These are phyloP conservation scores for Piezodorus guildinii DNA, from an alignment of 1,140 invertebrate species.

Conservation along the genomic window DNA sequence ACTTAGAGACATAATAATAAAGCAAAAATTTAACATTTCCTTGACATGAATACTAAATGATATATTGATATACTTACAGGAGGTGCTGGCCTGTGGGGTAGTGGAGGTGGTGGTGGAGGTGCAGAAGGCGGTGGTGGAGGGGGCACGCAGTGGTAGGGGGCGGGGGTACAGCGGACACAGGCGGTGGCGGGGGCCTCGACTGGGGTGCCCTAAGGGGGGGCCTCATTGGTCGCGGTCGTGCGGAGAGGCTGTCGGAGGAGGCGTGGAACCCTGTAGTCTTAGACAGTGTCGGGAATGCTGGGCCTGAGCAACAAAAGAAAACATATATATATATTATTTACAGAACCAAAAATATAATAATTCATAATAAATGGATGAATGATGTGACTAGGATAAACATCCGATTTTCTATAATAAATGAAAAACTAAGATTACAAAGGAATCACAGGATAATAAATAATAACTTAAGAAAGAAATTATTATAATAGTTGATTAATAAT, in stretches of 20 bases:
- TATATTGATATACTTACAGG: slow-evolving; percentile 21
- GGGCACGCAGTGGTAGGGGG: slow-evolving; percentile 34
- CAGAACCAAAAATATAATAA: no score
- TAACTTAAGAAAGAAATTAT: no score
- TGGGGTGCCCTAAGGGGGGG: slow-evolving; percentile 35
- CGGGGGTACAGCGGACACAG: slow-evolving; percentile 28
- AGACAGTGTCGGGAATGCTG: slow-evolving; percentile 20
- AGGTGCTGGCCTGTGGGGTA: slow-evolving; percentile 17
- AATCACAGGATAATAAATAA: no score
- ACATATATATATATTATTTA: no score
- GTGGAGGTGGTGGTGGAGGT: slow-evolving; percentile 29
- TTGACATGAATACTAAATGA: neutral
- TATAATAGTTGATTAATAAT: no score
- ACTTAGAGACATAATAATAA: no score
- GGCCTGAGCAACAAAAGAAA: slow-evolving; percentile 18
- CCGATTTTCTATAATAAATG: no score
- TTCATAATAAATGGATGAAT: no score
- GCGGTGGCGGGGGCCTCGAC: slow-evolving; percentile 37
- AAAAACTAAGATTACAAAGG: no score
- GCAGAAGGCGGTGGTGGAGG: slow-evolving; percentile 29
- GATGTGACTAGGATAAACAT: no score
- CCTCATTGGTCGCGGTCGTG: slow-evolving; percentile 21
- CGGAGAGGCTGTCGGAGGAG: slow-evolving; percentile 39
- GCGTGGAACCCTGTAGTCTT: slow-evolving; percentile 37
- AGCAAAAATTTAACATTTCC: no score